phyloP scores from a whole-genome alignment of 2,797 vertebrate species.

The Cephalopachus bancanus region DNA sequence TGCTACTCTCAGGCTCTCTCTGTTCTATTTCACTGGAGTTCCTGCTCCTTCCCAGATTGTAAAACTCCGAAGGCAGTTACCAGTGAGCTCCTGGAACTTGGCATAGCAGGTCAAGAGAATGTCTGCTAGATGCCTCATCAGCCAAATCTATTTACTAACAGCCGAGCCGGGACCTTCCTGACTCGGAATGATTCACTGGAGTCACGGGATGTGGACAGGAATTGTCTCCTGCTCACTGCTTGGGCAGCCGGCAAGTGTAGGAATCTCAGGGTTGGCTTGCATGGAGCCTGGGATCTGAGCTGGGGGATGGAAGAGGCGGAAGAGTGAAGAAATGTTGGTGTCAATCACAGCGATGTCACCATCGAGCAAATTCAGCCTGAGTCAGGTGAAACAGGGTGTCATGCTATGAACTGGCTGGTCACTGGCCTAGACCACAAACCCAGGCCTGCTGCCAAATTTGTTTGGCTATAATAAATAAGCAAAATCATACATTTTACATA shows the following conservation, averaged over 20 bases:
- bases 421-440: not conserved
- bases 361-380: accelerated
- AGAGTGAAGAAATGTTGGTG: accelerated
- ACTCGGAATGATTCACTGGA: accelerated
- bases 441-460: too few relatives aligned
- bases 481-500: not conserved
- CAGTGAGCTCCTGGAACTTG: not conserved
- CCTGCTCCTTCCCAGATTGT: not conserved
- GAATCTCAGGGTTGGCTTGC: not conserved
- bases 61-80: not conserved
- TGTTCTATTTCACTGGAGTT: accelerated
- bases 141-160: not conserved
- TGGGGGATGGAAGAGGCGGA: not conserved
- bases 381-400: not conserved
- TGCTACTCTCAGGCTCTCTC: accelerated
- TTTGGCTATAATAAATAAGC: too few relatives aligned
- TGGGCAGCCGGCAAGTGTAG: accelerated
- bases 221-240: not conserved
- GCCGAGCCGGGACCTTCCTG: accelerated
- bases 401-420: too few relatives aligned
- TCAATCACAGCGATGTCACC: accelerated
- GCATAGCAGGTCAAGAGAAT: not conserved
- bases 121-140: not conserved
- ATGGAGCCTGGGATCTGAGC: not conserved
- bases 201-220: not conserved